Evolutionary conservation across 2,113 vertebrate species (phyloP).

Genomic region (Xenopus laevis): DNA sequence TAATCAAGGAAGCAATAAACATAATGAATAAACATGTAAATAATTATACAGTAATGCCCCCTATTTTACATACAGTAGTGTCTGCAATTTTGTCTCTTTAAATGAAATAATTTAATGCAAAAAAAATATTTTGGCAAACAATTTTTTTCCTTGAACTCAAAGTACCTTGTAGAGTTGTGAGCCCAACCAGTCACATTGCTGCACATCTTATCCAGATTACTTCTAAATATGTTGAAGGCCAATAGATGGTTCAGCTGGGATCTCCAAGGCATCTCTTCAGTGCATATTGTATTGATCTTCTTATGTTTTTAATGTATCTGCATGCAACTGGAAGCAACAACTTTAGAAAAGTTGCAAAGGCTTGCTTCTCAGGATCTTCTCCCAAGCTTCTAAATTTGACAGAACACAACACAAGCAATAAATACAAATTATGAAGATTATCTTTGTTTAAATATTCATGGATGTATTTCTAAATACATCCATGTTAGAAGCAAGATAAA

Average conservation of each 20-base stretch:
- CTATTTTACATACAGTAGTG: too few species aligned
- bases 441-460: too few species aligned
- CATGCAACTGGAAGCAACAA: slow-evolving; percentile 58
- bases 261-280: slow-evolving; percentile 79
- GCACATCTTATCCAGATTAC: slow-evolving; percentile 54
- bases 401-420: not conserved
- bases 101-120: too few species aligned
- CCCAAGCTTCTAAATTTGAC: slow-evolving; percentile 48
- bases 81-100: too few species aligned
- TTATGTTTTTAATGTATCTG: slow-evolving; percentile 54
- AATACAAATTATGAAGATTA: too few species aligned
- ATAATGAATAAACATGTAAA: too few species aligned
- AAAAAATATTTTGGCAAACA: not conserved
- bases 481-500: too few species aligned
- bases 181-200: slow-evolving; percentile 44
- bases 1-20: too few species aligned
- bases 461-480: too few species aligned
- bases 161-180: not conserved
- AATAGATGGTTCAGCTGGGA: slow-evolving; percentile 76
- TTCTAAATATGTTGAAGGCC: slow-evolving; percentile 70
- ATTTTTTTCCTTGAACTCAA: not conserved
- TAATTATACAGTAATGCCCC: too few species aligned
- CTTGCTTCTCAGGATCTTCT: slow-evolving; percentile 53
- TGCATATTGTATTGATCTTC: slow-evolving; percentile 61
- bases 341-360: slow-evolving; percentile 54